Evolutionary conservation across 2,888 invertebrate species (phyloP).

Genomic region (Leptopilina myrica): DNA sequence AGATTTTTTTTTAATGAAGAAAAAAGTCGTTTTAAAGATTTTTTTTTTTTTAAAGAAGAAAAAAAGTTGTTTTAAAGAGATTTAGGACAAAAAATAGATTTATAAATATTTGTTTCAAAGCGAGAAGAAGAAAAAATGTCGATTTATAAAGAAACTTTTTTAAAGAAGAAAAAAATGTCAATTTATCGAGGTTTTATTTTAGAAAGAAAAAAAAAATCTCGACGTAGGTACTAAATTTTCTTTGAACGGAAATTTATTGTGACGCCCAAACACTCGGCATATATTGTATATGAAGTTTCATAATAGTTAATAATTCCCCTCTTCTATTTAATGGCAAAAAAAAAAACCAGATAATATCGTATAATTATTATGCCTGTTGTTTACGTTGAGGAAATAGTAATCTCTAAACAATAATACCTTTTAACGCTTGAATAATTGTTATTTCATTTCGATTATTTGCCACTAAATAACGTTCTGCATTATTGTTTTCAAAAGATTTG

Average conservation of each 20-base stretch:
- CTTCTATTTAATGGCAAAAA: too few relatives aligned
- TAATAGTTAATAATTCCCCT: constrained; percentile 10
- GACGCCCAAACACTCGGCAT: not conserved
- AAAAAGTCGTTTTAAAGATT: too few relatives aligned
- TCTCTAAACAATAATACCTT: not conserved
- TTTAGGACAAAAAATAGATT: too few relatives aligned
- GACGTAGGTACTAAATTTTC: not conserved
- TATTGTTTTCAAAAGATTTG: not conserved
- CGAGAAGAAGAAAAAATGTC: too few relatives aligned
- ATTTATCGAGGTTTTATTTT: too few relatives aligned
- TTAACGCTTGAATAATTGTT: not conserved
- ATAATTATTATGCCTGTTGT: constrained; percentile 15
- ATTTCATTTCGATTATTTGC: not conserved
- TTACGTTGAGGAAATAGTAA: constrained; percentile 1
- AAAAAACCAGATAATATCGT: constrained; percentile 14
- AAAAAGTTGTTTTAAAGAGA: too few relatives aligned
- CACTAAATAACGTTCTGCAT: not conserved
- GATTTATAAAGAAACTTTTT: too few relatives aligned
- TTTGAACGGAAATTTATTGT: not conserved
- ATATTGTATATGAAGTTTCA: not conserved
- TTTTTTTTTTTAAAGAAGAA: too few relatives aligned
- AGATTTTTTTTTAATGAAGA: too few relatives aligned
- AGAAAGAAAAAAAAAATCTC: too few relatives aligned
- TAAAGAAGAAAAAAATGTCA: too few relatives aligned
- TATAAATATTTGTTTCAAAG: too few relatives aligned